These are phyloP conservation scores for Mya arenaria DNA, from an alignment of 1,140 invertebrate species.

Conservation along the genomic window DNA sequence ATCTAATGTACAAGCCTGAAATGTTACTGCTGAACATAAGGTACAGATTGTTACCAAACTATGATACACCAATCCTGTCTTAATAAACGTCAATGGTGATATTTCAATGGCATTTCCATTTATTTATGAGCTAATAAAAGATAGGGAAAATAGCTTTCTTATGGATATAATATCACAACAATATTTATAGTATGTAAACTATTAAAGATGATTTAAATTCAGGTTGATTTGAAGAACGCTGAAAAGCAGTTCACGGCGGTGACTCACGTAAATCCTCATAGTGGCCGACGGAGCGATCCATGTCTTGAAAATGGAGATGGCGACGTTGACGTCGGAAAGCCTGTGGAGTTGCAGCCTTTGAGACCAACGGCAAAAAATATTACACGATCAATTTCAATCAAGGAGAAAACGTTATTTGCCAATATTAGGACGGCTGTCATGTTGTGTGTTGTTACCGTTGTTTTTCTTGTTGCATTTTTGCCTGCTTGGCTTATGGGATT, in stretches of 20 bases:
- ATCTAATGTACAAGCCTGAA: too few relatives aligned
- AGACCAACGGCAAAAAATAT: not conserved
- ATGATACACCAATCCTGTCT: too few relatives aligned
- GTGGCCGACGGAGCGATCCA: not conserved
- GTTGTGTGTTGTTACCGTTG: constrained; percentile 76
- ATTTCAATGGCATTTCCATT: too few relatives aligned
- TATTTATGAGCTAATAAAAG: too few relatives aligned
- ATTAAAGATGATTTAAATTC: too few relatives aligned
- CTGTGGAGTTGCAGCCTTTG: constrained; percentile 17
- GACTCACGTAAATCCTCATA: constrained; percentile 46
- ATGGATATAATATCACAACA: too few relatives aligned
- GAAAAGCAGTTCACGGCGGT: constrained; percentile 42
- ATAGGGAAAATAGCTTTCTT: too few relatives aligned
- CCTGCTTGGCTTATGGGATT: constrained; percentile 75
- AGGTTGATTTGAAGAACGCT: constrained; percentile 25
- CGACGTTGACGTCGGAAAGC: not conserved
- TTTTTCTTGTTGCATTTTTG: constrained; percentile 74
- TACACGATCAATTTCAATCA: constrained; percentile 41
- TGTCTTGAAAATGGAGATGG: too few relatives aligned
- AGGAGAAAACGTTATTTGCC: constrained; percentile 66
- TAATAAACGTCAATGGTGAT: too few relatives aligned
- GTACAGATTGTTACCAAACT: too few relatives aligned
- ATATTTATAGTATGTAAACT: too few relatives aligned
- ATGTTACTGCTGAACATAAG: too few relatives aligned
- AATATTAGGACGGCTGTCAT: constrained; percentile 77